Evolutionary conservation across 2,113 vertebrate species (phyloP), one percentile per base, ranked within the genome.

Genomic region (Anseranas semipalmata): DNA sequence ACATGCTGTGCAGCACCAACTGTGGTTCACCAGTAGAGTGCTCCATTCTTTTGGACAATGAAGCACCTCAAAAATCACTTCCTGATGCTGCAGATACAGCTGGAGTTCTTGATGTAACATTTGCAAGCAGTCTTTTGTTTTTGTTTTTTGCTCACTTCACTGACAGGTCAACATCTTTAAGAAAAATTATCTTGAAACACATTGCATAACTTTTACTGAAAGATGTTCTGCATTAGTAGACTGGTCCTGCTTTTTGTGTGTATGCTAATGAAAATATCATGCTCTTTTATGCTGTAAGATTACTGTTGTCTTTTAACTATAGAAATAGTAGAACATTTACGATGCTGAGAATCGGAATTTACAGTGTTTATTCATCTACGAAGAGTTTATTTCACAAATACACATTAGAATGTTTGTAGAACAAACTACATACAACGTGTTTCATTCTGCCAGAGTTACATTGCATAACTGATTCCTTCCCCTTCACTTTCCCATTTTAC

Each of bases 381-480:
- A 87, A 82, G 93, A 58, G 50, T 62, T 94, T 93, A 66, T 96
- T 97, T 95, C 87, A 78, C 74, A 87, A 96, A 94, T 94, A 79
- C 0, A 0, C 48, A n/a, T 87, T 74, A 48, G 62, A 96, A 68
- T 78, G 66, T 91, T 73, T 79, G 74, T 60, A 79, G 87, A 79
- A 82, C 50, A 91, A 93, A 53, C 77, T 52, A 22, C 0, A 5
- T 37, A 58, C 15, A 52, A 53, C 56, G 17, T 33, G 56, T 48
- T 95, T 79, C 15, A n/a, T 94, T 85, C 58, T 93, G 48, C 67
- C 45, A 70, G 35, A 43, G 5, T 70, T 58, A n/a, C 35, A n/a
- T 71, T 87, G 76, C 56, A 7, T 72, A 28, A 22, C 58, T 79
- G 53, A 81, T 84, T 30, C n/a, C 14, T 75, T 79, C 18, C 30